Conservation (phyloP, 2,113 vertebrate species). For the Dipodomys ordii region DNA sequence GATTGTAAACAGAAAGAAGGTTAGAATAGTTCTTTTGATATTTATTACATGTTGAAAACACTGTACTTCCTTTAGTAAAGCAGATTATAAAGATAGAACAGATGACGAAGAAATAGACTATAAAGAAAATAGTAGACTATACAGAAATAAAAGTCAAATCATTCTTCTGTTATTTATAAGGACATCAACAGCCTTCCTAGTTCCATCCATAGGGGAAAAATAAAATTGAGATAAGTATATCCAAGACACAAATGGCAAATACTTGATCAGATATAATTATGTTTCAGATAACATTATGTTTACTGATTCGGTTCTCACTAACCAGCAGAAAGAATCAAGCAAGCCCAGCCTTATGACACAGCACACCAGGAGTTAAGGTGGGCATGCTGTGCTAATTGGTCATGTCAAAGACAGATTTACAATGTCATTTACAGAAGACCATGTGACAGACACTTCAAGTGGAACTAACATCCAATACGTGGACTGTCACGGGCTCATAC, state of each 20-base stretch:
- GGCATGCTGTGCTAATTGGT: background rate
- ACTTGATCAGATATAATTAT: background rate
- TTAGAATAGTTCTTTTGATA: background rate
- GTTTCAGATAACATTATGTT: background rate
- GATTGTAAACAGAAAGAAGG: background rate
- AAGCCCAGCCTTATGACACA: background rate
- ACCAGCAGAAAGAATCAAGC: background rate
- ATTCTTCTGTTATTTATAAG: background rate
- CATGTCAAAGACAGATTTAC: background rate
- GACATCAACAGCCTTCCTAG: background rate
- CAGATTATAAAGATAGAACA: background rate
- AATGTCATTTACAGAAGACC: conserved; percentile 19
- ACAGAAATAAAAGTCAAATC: background rate
- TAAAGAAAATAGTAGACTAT: no score
- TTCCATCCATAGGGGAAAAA: background rate
- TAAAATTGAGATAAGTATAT: background rate
- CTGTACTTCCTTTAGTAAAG: background rate
- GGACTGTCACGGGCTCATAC: background rate
- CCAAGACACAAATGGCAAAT: background rate
- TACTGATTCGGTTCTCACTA: background rate
- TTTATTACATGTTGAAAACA: no score
- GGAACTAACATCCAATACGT: conserved; percentile 9
- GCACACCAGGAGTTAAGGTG: background rate
- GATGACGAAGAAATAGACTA: no score
- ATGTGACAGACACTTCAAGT: background rate